Evolutionary conservation across 37 sponge, comb jelly and placozoan species (phyloP), one percentile per base, ranked within the genome.

Genomic region (Axinella damicornis): DNA sequence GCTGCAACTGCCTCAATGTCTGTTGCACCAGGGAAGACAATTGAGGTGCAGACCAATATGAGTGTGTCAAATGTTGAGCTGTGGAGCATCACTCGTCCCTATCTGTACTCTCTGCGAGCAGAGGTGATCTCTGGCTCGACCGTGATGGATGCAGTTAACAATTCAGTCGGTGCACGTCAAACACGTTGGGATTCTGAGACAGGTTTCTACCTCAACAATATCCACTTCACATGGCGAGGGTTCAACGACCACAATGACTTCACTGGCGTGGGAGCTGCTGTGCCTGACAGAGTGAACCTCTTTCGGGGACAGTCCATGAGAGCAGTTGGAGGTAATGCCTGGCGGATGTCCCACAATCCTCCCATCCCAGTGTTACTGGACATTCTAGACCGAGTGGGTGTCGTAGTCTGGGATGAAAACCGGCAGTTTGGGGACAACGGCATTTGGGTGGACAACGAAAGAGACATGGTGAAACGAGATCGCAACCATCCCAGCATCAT

Each of bases 341-440:
- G 89, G 89, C 66, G 89, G 13, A 88, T 88, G 89, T 88, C 89
- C 9, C 89, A 88, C 67, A 88, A 88, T 53, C 89, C 89, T 27
- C 83, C 89, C 14, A 61, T 73, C 9, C 88, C 88, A 28, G 61
- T 82, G 15, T 52, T 88, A 76, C 77, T 87, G 53, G 82, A 82
- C 57, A 70, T 88, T 28, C 11, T 88, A 14, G 89, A 88, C 63
- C 37, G 52, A 39, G n/a, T 88, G 2, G 89, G 83, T 20, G 67
- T 88, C 4, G 34, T 88, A 13, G 89, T 88, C 15, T 88, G 89
- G 89, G 89, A 88, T 39, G 89, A 88, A 72, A 88, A 81, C n/a
- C 58, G 89, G 30, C 27, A 88, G 30, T 88, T 82, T 77, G 89
- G 89, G 22, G 52, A 74, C 65, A 74, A 82, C 35, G 9, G 31